phyloP scores from a whole-genome alignment of 2,113 vertebrate genomes.

The Mus musculus region DNA sequence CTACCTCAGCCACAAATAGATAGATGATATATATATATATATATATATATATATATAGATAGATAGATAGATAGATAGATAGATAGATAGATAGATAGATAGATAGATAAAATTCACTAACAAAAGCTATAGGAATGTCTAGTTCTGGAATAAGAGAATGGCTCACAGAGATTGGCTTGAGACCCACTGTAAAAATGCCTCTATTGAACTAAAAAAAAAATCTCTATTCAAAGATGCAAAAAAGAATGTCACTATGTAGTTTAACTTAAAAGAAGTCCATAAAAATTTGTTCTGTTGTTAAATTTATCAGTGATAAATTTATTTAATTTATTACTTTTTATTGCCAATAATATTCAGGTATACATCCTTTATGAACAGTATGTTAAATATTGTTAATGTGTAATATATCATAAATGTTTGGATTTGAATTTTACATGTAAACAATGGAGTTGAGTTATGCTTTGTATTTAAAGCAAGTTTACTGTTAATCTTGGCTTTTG shows the following conservation, averaged over 20 bases:
- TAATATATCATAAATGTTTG: neutral
- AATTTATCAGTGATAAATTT: slow-evolving; percentile 28
- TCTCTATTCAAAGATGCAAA: neutral
- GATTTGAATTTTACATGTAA: neutral
- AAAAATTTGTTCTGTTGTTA: neutral
- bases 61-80: neutral
- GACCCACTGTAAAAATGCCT: neutral
- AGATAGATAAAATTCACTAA: no score
- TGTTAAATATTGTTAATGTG: neutral
- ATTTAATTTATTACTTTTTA: slow-evolving; percentile 10
- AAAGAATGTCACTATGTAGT: neutral
- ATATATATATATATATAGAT: no score
- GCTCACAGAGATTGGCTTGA: neutral
- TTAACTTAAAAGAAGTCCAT: neutral
- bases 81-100: no score
- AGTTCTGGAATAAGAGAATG: neutral
- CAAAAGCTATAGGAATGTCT: neutral
- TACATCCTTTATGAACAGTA: neutral
- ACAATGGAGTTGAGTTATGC: slow-evolving; percentile 10
- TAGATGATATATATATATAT: no score
- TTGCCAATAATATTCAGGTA: neutral
- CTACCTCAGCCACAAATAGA: neutral
- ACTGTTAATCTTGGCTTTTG: neutral
- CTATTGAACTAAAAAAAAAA: neutral
- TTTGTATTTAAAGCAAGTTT: neutral